Evolutionary conservation across 2,888 invertebrate genomes (phyloP).

Genomic region (Leptopilina drosophilae): DNA sequence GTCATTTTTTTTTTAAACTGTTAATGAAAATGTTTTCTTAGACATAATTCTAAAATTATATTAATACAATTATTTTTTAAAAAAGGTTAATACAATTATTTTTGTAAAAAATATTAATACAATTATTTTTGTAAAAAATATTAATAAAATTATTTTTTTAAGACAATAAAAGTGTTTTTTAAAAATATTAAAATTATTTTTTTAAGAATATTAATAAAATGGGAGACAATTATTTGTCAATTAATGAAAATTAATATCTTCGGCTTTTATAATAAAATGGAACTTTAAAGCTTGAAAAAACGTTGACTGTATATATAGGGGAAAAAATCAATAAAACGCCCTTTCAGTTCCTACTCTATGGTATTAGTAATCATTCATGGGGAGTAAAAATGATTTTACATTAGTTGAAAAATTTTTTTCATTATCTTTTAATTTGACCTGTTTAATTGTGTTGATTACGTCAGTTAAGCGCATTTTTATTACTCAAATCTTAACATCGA

Average conservation of each 20-base stretch:
- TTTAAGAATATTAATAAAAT: too few relatives aligned
- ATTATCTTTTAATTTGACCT: not conserved
- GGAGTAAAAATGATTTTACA: not conserved
- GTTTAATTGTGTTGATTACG: slow-evolving; percentile 33
- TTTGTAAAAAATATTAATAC: too few relatives aligned
- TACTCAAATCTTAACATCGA: slow-evolving; percentile 52
- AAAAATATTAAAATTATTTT: too few relatives aligned
- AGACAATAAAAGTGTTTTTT: too few relatives aligned
- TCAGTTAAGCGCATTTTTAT: slow-evolving; percentile 41
- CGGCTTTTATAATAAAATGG: not conserved
- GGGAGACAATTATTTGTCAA: too few relatives aligned
- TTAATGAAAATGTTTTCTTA: too few relatives aligned
- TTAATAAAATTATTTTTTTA: too few relatives aligned
- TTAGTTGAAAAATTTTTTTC: not conserved
- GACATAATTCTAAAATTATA: too few relatives aligned
- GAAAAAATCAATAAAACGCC: slow-evolving; percentile 35
- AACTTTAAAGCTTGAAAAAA: not conserved
- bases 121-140: too few relatives aligned
- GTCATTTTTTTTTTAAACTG: too few relatives aligned
- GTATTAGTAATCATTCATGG: not conserved
- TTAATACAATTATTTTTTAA: too few relatives aligned
- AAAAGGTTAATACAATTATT: too few relatives aligned
- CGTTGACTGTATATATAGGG: not conserved
- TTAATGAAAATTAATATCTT: not conserved
- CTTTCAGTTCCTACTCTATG: not conserved